Percentiles rank a stretch among this genome's conserved stretches.
These are phyloP conservation scores for Entomobrya proxima DNA, from an alignment of 2,888 invertebrate genomes.

Conservation along the genomic window DNA sequence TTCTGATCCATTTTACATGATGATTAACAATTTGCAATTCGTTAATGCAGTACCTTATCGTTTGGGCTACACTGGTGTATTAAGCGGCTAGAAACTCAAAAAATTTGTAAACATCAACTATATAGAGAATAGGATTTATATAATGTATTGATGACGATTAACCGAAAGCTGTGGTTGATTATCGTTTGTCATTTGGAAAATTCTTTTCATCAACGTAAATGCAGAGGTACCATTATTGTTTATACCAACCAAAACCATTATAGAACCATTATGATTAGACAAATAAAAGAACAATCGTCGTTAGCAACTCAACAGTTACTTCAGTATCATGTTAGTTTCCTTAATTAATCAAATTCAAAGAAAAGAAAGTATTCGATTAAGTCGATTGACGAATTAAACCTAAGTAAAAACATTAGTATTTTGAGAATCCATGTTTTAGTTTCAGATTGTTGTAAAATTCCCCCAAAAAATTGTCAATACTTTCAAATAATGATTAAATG, in stretches of 20 bases:
- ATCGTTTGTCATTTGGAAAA: slow-evolving; percentile 42
- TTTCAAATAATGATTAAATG: too few relatives aligned
- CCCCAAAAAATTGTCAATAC: too few relatives aligned
- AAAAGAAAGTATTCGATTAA: slow-evolving; percentile 39
- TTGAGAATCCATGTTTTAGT: too few relatives aligned
- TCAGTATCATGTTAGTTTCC: slow-evolving; percentile 29
- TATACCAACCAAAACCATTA: background rate
- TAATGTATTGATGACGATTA: slow-evolving; percentile 3
- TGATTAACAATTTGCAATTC: too few relatives aligned
- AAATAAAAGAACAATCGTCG: too few relatives aligned
- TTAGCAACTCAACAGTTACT: slow-evolving; percentile 3
- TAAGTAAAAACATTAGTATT: slow-evolving; percentile 1
- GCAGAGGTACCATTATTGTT: background rate
- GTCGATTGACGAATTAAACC: background rate
- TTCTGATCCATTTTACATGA: too few relatives aligned
- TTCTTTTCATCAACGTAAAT: slow-evolving; percentile 33
- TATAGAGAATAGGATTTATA: background rate
- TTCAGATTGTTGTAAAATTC: too few relatives aligned
- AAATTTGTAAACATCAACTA: background rate
- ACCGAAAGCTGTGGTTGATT: slow-evolving; percentile 25
- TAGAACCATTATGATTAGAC: too few relatives aligned
- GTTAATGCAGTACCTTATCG: too few relatives aligned
- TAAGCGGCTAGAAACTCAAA: too few relatives aligned
- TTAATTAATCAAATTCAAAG: slow-evolving; percentile 57
- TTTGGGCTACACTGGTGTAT: too few relatives aligned